Percentiles rank a stretch among this genome's conserved stretches.
phyloP scores from a whole-genome alignment of 2,113 vertebrate species.

The Eulacestoma nigropectus region DNA sequence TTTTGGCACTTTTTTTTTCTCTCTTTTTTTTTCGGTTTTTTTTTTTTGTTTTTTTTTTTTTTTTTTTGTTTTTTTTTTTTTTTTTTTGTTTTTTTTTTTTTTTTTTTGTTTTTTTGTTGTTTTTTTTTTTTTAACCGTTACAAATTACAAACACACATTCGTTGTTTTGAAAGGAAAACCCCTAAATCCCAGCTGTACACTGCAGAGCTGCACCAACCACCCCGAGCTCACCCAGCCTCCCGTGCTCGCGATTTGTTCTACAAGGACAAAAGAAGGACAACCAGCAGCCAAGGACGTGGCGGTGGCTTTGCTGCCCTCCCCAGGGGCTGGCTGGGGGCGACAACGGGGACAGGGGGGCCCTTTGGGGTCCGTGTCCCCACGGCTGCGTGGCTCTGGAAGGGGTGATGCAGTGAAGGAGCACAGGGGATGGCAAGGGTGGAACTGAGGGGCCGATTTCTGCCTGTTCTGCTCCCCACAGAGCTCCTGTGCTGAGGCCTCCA shows the following conservation, averaged over 20 bases:
- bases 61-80: background rate
- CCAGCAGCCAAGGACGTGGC: background rate
- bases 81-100: background rate
- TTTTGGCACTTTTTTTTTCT: constrained; percentile 35
- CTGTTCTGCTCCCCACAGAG: background rate
- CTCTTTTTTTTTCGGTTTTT: background rate
- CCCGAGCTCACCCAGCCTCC: constrained; percentile 36
- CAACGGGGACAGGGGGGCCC: background rate
- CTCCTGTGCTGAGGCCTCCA: background rate
- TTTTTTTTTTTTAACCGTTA: constrained; percentile 6
- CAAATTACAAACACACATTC: constrained; percentile 71
- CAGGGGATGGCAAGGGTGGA: background rate
- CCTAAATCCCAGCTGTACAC: constrained; percentile 47
- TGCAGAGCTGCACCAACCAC: background rate
- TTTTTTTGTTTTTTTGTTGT: background rate
- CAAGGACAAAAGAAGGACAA: constrained; percentile 34
- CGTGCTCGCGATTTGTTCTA: background rate
- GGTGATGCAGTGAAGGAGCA: background rate
- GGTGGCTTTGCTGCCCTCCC: background rate
- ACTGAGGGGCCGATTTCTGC: background rate
- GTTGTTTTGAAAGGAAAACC: constrained; percentile 48
- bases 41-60: background rate
- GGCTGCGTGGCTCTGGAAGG: background rate
- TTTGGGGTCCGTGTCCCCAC: background rate
- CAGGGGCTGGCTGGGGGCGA: background rate